phyloP scores from a whole-genome alignment of 2,113 vertebrate genomes.

The Microtus oregoni region DNA sequence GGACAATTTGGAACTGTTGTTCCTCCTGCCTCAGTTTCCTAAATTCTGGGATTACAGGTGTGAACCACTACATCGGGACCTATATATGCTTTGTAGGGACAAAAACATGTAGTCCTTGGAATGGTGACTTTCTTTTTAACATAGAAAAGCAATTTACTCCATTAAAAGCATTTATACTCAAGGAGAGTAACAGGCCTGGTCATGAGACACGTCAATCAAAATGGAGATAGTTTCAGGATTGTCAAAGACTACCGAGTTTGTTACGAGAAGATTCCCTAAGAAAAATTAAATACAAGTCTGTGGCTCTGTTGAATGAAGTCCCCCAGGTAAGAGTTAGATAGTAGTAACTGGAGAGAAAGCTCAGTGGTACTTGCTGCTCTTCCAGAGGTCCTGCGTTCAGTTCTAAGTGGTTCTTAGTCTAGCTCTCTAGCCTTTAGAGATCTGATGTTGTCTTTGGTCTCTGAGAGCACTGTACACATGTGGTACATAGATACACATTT shows the following conservation, averaged over 20 bases:
- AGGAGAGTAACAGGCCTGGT: slow-evolving; percentile 84
- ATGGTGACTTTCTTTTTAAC: not conserved
- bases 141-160: slow-evolving; percentile 89
- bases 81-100: not conserved
- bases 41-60: not conserved
- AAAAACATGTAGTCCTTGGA: not conserved
- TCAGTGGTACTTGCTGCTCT: not conserved
- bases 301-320: slow-evolving; percentile 70
- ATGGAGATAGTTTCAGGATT: slow-evolving; percentile 78
- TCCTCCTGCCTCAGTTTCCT: not conserved
- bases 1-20: not conserved
- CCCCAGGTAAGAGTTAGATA: slow-evolving; percentile 67
- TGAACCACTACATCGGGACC: not conserved
- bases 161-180: slow-evolving; percentile 86
- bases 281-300: not conserved
- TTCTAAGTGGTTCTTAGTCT: not conserved
- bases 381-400: not conserved
- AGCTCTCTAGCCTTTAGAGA: not conserved
- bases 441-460: not conserved
- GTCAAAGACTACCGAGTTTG: slow-evolving; percentile 74
- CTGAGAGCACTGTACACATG: not conserved
- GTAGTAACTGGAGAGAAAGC: not conserved
- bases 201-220: slow-evolving; percentile 81
- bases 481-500: not conserved
- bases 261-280: slow-evolving; percentile 70